Evolutionary conservation across 2,113 vertebrate genomes (phyloP), one percentile per base, ranked within the genome.

Genomic region (Bos indicus): DNA sequence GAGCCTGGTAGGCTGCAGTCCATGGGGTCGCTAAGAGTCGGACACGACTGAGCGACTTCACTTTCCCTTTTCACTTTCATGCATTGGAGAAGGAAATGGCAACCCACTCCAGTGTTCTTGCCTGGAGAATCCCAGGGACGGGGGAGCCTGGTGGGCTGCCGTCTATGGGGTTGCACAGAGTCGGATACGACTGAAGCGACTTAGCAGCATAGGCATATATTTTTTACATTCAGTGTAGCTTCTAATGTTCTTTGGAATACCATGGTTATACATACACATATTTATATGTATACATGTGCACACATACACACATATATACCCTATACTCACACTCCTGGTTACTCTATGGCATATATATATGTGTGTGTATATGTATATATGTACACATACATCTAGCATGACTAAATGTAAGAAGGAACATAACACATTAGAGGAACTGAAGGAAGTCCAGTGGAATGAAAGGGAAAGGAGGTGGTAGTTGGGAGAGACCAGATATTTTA

Each of bases 181-280:
- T 48, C 2, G 11, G 48, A 48, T 11, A 48, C 2, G 11, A 48
- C 48, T 48, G 2, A 48, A 48, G 2, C 11, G 10, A 48, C 48
- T 48, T 48, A 48, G 48, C 48, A 48, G 48, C 48, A 80, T 56
- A 23, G 33, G n/a, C 9, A 36, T 52, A 5, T 25, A 56, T 56
- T 81, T 94, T 95, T 30, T 6, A 48, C 81, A 43, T 85, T 95
- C 51, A 51, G 4, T 83, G 14, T 94, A 92, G 33, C 33, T 93
- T 81, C 81, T 88, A 4, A 80, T 59, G 12, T 91, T 94, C 33
- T 90, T 92, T 78, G 51, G 23, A 91, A 81, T 85, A 88, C 13
- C 26, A n/a, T 95, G 43, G n/a, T 54, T 52, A 25, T 54, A 36
- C 80, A 82, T 21, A 77, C 3, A n/a, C 19, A 36, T 2, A 54